phyloP scores from a whole-genome alignment of 2,113 vertebrate species.

The Sardina pilchardus region DNA sequence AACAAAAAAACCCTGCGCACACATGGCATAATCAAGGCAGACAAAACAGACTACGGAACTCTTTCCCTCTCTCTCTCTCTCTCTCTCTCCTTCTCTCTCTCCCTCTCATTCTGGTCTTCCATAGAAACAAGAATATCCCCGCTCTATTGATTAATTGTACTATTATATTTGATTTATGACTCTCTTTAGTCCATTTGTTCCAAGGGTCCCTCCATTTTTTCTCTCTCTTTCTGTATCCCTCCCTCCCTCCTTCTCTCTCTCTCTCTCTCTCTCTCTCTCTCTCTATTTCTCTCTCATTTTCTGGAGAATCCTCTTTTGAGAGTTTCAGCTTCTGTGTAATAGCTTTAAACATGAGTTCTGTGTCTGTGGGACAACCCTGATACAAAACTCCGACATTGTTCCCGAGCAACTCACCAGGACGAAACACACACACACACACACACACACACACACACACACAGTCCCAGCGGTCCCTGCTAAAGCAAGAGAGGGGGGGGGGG shows the following conservation, averaged over 20 bases:
- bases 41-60: constrained; percentile 33
- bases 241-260: neutral
- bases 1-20: constrained; percentile 31
- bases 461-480: constrained; percentile 30
- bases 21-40: constrained; percentile 49
- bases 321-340: constrained; percentile 26
- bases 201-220: neutral
- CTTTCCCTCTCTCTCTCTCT: neutral
- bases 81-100: neutral
- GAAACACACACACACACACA: neutral
- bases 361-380: constrained; percentile 15
- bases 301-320: constrained; percentile 23
- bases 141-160: constrained; percentile 72
- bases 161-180: constrained; percentile 59
- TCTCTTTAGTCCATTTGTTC: constrained; percentile 39
- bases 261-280: neutral
- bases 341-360: constrained; percentile 35
- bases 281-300: neutral
- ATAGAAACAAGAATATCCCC: constrained; percentile 66
- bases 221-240: neutral
- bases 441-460: neutral
- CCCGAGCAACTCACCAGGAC: neutral
- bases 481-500: constrained; percentile 42
- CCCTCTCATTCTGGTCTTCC: constrained; percentile 46
- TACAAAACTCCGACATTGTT: constrained; percentile 20